Conservation (phyloP, 2,888 invertebrate species). For the Allophyes oxyacanthae region DNA sequence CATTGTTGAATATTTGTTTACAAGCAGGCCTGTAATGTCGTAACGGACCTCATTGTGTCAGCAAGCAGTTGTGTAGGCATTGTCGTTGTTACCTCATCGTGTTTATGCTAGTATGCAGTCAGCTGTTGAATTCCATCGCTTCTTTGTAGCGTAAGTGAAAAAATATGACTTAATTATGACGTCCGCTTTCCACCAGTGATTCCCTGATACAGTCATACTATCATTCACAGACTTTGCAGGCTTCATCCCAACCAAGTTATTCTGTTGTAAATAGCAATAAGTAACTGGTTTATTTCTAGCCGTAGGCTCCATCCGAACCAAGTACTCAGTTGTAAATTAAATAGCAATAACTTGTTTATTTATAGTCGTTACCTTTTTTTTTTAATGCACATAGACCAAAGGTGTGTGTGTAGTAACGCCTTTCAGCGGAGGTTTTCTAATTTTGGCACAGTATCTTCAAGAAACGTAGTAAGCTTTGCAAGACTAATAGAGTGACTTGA, state of each 20-base stretch:
- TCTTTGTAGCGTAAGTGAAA: conserved; percentile 24
- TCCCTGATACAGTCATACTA: conserved; percentile 36
- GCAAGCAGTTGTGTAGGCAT: conserved; percentile 40
- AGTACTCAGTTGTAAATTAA: too few species aligned
- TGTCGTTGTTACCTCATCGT: conserved; percentile 47
- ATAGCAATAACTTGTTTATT: too few species aligned
- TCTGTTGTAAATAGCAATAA: too few species aligned
- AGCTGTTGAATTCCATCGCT: conserved; percentile 51
- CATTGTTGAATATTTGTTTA: conserved; percentile 55
- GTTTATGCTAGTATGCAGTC: conserved; percentile 45
- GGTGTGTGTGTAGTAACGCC: too few species aligned
- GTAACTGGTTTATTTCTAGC: too few species aligned
- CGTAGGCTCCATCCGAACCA: too few species aligned
- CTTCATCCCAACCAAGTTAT: too few species aligned
- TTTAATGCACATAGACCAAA: too few species aligned
- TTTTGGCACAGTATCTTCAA: too few species aligned
- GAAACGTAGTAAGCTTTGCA: not conserved
- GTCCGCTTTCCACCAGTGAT: conserved; percentile 32
- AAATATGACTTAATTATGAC: conserved; percentile 48
- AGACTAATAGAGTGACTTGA: conserved; percentile 11
- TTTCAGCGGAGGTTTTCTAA: too few species aligned
- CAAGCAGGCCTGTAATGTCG: conserved; percentile 39
- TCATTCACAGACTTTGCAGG: too few species aligned
- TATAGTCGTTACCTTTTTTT: too few species aligned
- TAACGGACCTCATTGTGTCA: conserved; percentile 56